phyloP scores from a whole-genome alignment of 2,888 invertebrate species.

The Eustalomyia histrio region DNA sequence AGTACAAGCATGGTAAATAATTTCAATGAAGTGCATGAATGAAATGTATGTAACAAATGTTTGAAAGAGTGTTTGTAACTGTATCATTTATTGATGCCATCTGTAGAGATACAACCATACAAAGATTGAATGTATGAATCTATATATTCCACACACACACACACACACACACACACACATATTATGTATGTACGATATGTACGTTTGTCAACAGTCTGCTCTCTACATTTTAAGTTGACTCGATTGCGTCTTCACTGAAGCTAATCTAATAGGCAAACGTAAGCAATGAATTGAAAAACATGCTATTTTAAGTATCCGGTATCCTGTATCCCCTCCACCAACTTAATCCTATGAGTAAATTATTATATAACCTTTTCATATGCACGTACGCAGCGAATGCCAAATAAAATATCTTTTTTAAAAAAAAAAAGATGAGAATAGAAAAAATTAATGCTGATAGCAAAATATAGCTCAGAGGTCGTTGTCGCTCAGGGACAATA shows the following conservation, averaged over 20 bases:
- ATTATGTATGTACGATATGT: background rate
- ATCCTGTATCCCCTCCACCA: constrained; percentile 6
- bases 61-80: constrained; percentile 5
- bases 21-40: constrained; percentile 24
- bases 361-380: constrained; percentile 53
- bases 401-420: constrained; percentile 49
- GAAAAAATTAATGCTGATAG: constrained; percentile 15
- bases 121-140: background rate
- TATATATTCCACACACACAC: background rate
- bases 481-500: constrained; percentile 40
- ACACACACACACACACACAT: no score
- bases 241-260: constrained; percentile 54
- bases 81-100: constrained; percentile 23
- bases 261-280: constrained; percentile 54
- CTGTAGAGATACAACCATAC: constrained; percentile 17
- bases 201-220: constrained; percentile 8
- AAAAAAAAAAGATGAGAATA: constrained; percentile 24
- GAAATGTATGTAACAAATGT: constrained; percentile 9
- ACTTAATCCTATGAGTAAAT: background rate
- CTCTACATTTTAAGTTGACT: constrained; percentile 24
- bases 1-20: constrained; percentile 9
- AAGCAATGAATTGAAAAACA: constrained; percentile 52
- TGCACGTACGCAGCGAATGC: constrained; percentile 44
- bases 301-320: constrained; percentile 48
- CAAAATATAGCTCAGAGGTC: constrained; percentile 52